These are phyloP conservation scores for Herminia tarsipennalis DNA, from an alignment of 2,888 invertebrate species.

Conservation along the genomic window DNA sequence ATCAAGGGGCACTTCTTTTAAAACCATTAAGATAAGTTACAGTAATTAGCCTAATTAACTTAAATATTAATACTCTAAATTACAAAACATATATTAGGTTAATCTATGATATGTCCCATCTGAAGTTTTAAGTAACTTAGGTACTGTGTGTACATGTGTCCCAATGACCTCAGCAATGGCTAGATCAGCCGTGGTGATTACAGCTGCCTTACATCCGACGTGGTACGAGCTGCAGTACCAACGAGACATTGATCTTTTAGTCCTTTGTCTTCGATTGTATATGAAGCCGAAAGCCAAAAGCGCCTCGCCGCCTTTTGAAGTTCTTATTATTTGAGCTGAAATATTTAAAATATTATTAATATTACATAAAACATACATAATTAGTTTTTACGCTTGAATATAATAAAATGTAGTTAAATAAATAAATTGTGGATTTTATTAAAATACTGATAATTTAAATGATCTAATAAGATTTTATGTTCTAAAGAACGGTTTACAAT, in stretches of 20 bases:
- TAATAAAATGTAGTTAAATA: neutral
- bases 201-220: slow-evolving; percentile 51
- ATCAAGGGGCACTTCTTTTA: too few species aligned
- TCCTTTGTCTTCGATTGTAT: slow-evolving; percentile 23
- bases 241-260: slow-evolving; percentile 17
- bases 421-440: neutral
- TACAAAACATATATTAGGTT: too few species aligned
- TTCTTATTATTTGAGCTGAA: slow-evolving; percentile 19
- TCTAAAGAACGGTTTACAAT: slow-evolving; percentile 2
- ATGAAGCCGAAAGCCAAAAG: slow-evolving; percentile 18
- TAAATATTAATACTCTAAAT: too few species aligned
- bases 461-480: neutral
- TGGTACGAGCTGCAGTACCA: slow-evolving; percentile 43
- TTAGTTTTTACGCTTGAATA: too few species aligned
- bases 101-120: slow-evolving; percentile 3
- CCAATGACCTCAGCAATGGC: slow-evolving; percentile 10
- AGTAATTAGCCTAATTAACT: too few species aligned
- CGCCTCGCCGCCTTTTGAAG: slow-evolving; percentile 3
- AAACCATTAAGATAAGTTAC: too few species aligned
- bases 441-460: slow-evolving; percentile 1
- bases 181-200: slow-evolving; percentile 31
- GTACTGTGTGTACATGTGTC: slow-evolving; percentile 7
- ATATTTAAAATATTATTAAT: neutral
- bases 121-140: neutral
- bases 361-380: too few species aligned